phyloP scores from a whole-genome alignment of 2,888 invertebrate species.

The Stenchaetothrips biformis region DNA sequence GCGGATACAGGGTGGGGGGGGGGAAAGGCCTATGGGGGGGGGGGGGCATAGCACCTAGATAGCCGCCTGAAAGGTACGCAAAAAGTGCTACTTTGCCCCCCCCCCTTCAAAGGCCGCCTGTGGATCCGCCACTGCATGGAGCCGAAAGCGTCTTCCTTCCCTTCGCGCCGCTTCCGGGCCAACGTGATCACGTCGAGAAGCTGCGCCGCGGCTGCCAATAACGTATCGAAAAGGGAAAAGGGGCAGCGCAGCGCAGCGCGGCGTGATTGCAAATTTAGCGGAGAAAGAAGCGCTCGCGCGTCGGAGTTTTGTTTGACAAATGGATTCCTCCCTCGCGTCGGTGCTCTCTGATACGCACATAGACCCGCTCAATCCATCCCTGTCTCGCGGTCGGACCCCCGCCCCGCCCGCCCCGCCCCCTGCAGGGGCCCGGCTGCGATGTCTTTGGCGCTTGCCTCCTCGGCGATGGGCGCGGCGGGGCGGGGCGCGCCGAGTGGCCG shows the following conservation, averaged over 20 bases:
- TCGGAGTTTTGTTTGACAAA: neutral
- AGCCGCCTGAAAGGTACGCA: too few species aligned
- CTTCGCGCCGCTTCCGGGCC: too few species aligned
- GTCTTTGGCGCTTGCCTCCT: neutral
- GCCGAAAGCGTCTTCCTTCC: too few species aligned
- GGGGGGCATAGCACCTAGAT: too few species aligned
- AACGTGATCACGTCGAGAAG: too few species aligned
- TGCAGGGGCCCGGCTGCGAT: neutral
- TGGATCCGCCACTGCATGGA: too few species aligned
- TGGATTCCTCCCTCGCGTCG: neutral
- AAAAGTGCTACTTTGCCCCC: too few species aligned
- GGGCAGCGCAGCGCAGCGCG: neutral
- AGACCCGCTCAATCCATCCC: neutral
- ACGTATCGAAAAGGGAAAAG: too few species aligned
- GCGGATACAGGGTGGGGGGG: too few species aligned
- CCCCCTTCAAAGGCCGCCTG: too few species aligned
- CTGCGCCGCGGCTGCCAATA: too few species aligned
- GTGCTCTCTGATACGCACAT: neutral
- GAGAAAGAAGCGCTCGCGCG: neutral
- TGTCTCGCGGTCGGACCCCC: neutral
- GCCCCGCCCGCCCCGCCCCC: neutral
- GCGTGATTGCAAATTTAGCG: constrained; percentile 8
- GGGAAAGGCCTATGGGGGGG: too few species aligned
- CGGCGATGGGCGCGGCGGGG: neutral
- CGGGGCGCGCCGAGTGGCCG: neutral